These are phyloP conservation scores for Alentia gelatinosa DNA, from an alignment of 2,888 invertebrate genomes.

Conservation along the genomic window DNA sequence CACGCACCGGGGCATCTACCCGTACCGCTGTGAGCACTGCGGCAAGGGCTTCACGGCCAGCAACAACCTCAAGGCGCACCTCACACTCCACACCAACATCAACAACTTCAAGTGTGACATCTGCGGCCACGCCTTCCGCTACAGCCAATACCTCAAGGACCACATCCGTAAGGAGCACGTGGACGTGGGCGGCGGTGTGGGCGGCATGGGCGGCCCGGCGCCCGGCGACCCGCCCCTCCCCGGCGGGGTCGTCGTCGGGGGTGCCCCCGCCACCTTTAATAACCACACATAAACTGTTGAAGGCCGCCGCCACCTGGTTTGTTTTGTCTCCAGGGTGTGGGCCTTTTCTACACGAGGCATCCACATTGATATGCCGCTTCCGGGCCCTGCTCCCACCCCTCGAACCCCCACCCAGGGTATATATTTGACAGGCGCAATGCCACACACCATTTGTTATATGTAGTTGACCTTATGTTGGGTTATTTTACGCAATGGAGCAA, in stretches of 20 bases:
- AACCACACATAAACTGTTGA: not conserved
- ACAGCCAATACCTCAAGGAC: slow-evolving; percentile 44
- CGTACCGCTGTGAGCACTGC: slow-evolving; percentile 43
- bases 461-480: too few species aligned
- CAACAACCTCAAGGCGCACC: slow-evolving; percentile 50
- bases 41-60: slow-evolving; percentile 53
- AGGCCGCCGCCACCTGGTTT: too few species aligned
- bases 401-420: too few species aligned
- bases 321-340: too few species aligned
- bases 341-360: too few species aligned
- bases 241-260: not conserved
- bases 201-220: not conserved
- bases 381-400: too few species aligned
- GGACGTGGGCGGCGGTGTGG: not conserved
- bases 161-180: slow-evolving; percentile 21
- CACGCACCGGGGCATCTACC: slow-evolving; percentile 46
- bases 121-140: slow-evolving; percentile 50
- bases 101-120: slow-evolving; percentile 47
- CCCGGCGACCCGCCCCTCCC: not conserved
- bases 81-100: slow-evolving; percentile 45
- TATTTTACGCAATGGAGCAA: too few species aligned
- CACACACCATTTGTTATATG: too few species aligned
- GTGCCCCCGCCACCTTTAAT: not conserved
- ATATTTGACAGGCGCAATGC: too few species aligned
- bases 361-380: too few species aligned